Conservation (phyloP, 2,113 vertebrate species). For the Mesoclemmys tuberculata region DNA sequence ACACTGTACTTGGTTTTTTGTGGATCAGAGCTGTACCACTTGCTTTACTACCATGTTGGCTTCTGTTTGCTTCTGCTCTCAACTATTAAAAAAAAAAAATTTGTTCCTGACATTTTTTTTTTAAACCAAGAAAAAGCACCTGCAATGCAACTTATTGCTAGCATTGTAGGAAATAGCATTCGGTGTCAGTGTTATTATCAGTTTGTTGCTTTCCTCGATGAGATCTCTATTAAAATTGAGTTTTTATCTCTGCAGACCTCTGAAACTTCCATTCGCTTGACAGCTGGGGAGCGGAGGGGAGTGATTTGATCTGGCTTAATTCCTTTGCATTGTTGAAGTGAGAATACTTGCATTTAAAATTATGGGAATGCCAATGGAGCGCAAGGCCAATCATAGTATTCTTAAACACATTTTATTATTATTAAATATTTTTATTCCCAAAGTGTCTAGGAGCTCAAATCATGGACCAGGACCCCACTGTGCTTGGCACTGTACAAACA, state of each 20-base stretch:
- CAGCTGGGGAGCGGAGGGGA: neutral
- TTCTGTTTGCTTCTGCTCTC: neutral
- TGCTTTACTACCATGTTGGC: neutral
- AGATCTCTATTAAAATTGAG: neutral
- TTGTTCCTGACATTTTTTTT: neutral
- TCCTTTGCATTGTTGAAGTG: neutral
- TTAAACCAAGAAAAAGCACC: neutral
- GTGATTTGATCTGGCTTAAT: neutral
- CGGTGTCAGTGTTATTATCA: neutral
- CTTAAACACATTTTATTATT: neutral
- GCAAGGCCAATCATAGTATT: neutral
- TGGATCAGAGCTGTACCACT: neutral
- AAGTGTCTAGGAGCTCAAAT: accelerated
- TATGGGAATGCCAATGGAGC: accelerated
- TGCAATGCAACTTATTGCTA: neutral
- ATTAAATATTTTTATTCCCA: neutral
- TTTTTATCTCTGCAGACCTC: neutral
- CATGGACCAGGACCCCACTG: neutral
- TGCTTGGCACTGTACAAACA: neutral
- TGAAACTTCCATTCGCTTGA: neutral
- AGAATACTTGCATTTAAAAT: neutral
- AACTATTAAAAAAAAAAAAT: neutral
- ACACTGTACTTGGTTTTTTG: neutral
- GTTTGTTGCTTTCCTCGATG: neutral
- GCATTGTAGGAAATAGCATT: neutral